Evolutionary conservation across 2,888 invertebrate species (phyloP), one percentile per base, ranked within the genome.

Genomic region (Bombylius discolor): DNA sequence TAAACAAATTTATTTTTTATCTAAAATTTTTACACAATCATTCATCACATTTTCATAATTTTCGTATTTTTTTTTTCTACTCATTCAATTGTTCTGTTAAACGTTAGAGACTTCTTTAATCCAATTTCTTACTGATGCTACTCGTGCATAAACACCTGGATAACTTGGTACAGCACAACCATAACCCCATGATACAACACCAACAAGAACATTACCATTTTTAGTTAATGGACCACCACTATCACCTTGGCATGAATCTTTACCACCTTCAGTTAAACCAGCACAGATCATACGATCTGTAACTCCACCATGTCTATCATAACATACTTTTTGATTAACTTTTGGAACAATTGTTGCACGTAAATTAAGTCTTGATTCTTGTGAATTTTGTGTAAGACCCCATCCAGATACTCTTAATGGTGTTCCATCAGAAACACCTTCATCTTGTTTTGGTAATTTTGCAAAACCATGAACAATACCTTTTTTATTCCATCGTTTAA

Each of bases 131-230:
- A 68, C 47, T 0, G 62, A 51, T 42, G 68, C 56, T 32, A 70
- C 68, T 34, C 68, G 66, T 14, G 66, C 59, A 49, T 72, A 71
- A 14, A 71, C 71, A 13, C 71, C 73, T 9, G 72, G 73, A 56
- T 68, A 71, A 2, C 57, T 57, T 1, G 58, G n/a, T 47, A 50
- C 48, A 47, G 67, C 73, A 46, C 74, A 75, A 39, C 69, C 68
- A 13, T 52, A 58, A 42, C 74, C 75, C 70, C 71, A 75, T 11
- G 73, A 74, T 0, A 73, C 73, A 50, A 74, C 49, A 51, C 74
- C 75, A 4, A 70, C 65, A 11, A 42, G 11, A 11, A 11, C 4
- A 42, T 42, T 42, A 11, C 12, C 12, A 42, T 42, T 42, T 0
- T 68, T 56, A 4, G 62, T 62, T 60, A 71, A 56, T 52, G 74